phyloP scores from a whole-genome alignment of 92 coral and sea anemone genomes.

The Hydrozoanthus gracilis region DNA sequence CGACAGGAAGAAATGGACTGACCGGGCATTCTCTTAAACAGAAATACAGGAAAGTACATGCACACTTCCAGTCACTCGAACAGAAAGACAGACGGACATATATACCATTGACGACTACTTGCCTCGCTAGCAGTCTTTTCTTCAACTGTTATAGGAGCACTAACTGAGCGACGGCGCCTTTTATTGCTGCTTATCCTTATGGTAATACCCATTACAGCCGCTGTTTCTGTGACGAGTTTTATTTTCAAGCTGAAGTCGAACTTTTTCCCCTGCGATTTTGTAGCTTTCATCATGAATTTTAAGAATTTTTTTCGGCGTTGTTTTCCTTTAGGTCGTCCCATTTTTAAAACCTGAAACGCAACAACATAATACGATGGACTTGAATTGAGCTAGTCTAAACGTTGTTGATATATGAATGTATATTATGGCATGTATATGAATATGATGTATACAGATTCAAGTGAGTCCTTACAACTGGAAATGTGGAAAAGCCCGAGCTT shows the following conservation, averaged over 20 bases:
- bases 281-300: background rate
- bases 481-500: too few species aligned
- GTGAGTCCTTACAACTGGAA: too few species aligned
- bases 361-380: background rate
- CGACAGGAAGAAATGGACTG: background rate
- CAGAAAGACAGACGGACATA: background rate
- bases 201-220: background rate
- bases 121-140: background rate
- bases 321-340: background rate
- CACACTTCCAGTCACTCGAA: background rate
- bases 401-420: too few species aligned
- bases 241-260: background rate
- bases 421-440: too few species aligned
- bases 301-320: background rate
- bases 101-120: background rate
- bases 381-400: too few species aligned
- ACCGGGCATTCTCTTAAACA: background rate
- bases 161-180: conserved; percentile 12
- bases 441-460: too few species aligned
- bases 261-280: background rate
- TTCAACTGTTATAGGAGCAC: background rate
- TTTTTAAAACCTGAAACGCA: background rate
- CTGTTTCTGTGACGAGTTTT: background rate
- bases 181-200: background rate
- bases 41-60: background rate